A percentile compares a stretch with the other conserved stretches of the same genome.
Evolutionary conservation across 2,113 vertebrate species (phyloP).

Genomic region (Syrmaticus mikado): DNA sequence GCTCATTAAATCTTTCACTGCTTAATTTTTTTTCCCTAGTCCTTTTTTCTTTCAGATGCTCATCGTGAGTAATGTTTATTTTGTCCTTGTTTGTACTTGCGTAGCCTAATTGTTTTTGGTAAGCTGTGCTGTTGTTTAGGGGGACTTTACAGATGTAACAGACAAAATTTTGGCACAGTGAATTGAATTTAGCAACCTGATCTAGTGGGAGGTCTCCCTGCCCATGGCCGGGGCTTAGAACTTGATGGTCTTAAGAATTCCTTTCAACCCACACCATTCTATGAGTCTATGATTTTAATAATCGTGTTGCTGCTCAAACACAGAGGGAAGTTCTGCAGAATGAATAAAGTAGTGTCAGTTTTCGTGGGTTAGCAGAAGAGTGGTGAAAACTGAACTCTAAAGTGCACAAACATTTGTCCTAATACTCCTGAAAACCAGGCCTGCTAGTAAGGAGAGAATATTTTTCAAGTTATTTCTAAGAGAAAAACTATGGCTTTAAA

Average conservation of each 20-base stretch:
- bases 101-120: background rate
- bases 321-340: background rate
- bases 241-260: background rate
- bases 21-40: background rate
- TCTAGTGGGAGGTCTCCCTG: background rate
- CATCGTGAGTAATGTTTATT: background rate
- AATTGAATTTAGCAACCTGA: background rate
- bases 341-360: accelerated
- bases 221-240: background rate
- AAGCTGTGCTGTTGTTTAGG: background rate
- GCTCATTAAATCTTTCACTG: slow-evolving; percentile 60
- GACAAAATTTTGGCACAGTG: background rate
- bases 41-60: slow-evolving; percentile 34
- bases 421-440: background rate
- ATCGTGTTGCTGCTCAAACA: background rate
- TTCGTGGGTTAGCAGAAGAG: background rate
- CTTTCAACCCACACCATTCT: background rate
- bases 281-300: background rate
- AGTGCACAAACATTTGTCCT: background rate
- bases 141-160: background rate
- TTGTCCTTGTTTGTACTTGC: slow-evolving; percentile 44
- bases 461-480: background rate
- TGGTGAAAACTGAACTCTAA: background rate
- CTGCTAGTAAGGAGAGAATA: background rate
- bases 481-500: background rate